A percentile compares a stretch with the other conserved stretches of the same genome.
These are phyloP conservation scores for Mus spicilegus DNA, from an alignment of 2,113 vertebrate species.

Conservation along the genomic window DNA sequence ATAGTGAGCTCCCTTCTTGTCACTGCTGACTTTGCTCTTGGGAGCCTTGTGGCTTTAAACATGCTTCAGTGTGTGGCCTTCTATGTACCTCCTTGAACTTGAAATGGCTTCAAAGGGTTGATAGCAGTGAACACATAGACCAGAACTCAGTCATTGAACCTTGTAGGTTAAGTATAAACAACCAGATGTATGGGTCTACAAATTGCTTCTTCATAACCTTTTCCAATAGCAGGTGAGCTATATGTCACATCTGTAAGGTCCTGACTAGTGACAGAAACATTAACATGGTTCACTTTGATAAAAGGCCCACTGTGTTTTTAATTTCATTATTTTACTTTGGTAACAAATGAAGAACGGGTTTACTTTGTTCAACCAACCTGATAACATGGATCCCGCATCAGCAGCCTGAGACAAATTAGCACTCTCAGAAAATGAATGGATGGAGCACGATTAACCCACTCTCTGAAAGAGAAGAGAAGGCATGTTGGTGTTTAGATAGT, in stretches of 20 bases:
- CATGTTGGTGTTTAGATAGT: neutral
- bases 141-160: neutral
- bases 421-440: conserved; percentile 90
- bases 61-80: neutral
- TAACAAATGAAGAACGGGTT: neutral
- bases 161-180: neutral
- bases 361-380: conserved; percentile 87
- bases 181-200: neutral
- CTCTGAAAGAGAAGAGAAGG: conserved; percentile 83
- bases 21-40: neutral
- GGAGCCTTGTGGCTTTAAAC: neutral
- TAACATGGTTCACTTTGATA: neutral
- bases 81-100: neutral
- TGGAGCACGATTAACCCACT: conserved; percentile 89
- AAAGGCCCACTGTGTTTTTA: neutral
- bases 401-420: conserved; percentile 91
- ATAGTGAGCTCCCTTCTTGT: neutral
- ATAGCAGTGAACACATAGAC: neutral
- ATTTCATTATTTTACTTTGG: neutral
- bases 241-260: neutral
- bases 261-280: neutral
- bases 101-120: neutral
- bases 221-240: neutral
- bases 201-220: neutral
- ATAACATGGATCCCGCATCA: conserved; percentile 91